Evolutionary conservation across 2,888 invertebrate species (phyloP), one percentile per base, ranked within the genome.

Genomic region (Eretmocerus hayati): DNA sequence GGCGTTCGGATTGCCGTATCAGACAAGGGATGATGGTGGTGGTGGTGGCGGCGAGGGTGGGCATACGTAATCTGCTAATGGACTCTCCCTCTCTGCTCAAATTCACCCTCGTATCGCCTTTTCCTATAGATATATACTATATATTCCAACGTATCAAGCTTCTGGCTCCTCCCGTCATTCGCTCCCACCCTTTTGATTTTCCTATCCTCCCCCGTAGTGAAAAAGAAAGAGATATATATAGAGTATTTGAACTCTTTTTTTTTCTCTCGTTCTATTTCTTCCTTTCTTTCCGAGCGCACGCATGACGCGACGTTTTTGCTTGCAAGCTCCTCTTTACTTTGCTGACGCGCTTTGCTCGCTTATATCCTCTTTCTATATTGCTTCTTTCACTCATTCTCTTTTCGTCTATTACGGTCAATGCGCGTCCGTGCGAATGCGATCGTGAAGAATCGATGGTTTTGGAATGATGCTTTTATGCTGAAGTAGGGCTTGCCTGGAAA

Each of bases 31-130:
- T 23, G 18, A 42, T 13, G 21, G 13, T 33, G 11, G 35, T 23
- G 41, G 35, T 35, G 22, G 42, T 3, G 44, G n/a, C 37, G 15
- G 42, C 22, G 9, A 21, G 35, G 23, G 61, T 62, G 61, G 63
- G 64, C 66, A 61, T 65, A 66, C 66, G 69, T 70, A 71, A 70
- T 71, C 70, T 70, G 70, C 70, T 71, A 71, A 71, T 69, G 71
- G 69, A 71, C 69, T 35, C 31, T 31, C 37, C 19, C 42, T 22
- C 42, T 23, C 30, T 35, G 16, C n/a, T 9, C 19, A 15, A 21
- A 23, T 50, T 48, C 56, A 50, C 52, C 51, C 52, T 47, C 46
- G 58, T 56, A 55, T 55, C 58, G 58, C 57, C n/a, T 54, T 54
- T 50, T 58, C 46, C 54, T 50, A 46, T 49, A 47, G 21, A 49